Evolutionary conservation across 2,888 invertebrate species (phyloP), one percentile per base, ranked within the genome.

Genomic region (Anorthoa munda): DNA sequence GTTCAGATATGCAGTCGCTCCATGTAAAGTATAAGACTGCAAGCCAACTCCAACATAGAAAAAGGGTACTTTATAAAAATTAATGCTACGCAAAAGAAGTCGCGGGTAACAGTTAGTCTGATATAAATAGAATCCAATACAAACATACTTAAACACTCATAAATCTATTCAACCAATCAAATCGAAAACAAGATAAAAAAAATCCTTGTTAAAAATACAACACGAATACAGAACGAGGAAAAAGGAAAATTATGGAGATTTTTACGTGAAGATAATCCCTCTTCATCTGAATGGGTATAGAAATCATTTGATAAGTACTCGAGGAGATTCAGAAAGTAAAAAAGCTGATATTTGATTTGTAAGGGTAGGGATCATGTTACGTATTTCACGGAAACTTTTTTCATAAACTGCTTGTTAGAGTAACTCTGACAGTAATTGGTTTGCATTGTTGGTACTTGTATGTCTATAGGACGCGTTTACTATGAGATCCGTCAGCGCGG

Each of bases 311-410:
- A 76, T 67, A 76, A 75, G 64, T 63, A 56, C 48, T 69, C 31
- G n/a, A 77, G 18, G 21, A 13, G 65, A 68, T 56, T 66, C 61
- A 7, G 2, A 50, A 48, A 65, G 77, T 51, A n/a, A 76, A 18
- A 80, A 51, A 45, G 66, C 46, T 66, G 77, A 75, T 75, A 23
- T 79, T 79, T 76, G 63, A 81, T 79, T 77, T 77, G 66, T 55
- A 46, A 26, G 26, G 21, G 50, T 66, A 39, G 21, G 26, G 17
- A n/a, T 58, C 23, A 21, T 26, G 18, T 51, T 75, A 59, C 65
- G 23, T 53, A 64, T 51, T 64, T 78, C 21, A 17, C 1, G 13
- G 4, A 21, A 65, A 68, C 46, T 68, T 74, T 64, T 79, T 60
- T 73, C 50, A 64, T 67, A 13, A 60, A 46, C 23, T 12, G 46